Evolutionary conservation across 2,797 vertebrate species (phyloP).

Genomic region (Cryptoprocta ferox): DNA sequence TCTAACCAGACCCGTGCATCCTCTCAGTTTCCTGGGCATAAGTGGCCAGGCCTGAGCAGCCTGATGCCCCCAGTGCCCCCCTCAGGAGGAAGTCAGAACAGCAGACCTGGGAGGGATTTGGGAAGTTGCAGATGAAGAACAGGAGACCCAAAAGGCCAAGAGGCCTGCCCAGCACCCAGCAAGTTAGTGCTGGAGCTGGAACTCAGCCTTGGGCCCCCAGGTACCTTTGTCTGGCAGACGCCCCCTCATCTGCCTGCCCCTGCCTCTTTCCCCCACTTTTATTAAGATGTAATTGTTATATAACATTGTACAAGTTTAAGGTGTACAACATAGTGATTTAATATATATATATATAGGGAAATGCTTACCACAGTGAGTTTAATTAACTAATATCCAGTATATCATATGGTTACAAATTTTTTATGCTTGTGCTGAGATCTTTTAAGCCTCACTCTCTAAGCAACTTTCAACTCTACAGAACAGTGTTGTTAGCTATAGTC

Average conservation of each 20-base stretch:
- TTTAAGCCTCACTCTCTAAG: background rate
- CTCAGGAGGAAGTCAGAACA: background rate
- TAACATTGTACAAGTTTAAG: background rate
- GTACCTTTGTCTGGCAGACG: background rate
- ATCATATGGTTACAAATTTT: background rate
- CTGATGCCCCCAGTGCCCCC: background rate
- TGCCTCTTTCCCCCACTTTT: background rate
- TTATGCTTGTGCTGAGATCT: background rate
- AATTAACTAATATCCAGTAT: background rate
- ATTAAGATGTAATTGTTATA: background rate
- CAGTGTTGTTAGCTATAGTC: background rate
- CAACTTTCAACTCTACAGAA: background rate
- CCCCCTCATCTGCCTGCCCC: background rate
- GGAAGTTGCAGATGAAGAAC: background rate
- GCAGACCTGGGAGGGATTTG: background rate
- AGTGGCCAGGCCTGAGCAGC: background rate
- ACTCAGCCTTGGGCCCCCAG: fast-evolving
- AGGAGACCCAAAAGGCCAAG: background rate
- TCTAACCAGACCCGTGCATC: background rate
- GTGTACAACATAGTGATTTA: background rate
- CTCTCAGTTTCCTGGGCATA: fast-evolving
- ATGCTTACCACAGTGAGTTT: background rate
- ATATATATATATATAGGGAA: background rate
- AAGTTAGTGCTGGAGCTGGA: too few relatives aligned
- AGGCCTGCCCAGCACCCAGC: background rate